A percentile compares a stretch with the other conserved stretches of the same genome.
Conservation (phyloP, 2,113 vertebrate species). For the Paratilapia polleni region DNA sequence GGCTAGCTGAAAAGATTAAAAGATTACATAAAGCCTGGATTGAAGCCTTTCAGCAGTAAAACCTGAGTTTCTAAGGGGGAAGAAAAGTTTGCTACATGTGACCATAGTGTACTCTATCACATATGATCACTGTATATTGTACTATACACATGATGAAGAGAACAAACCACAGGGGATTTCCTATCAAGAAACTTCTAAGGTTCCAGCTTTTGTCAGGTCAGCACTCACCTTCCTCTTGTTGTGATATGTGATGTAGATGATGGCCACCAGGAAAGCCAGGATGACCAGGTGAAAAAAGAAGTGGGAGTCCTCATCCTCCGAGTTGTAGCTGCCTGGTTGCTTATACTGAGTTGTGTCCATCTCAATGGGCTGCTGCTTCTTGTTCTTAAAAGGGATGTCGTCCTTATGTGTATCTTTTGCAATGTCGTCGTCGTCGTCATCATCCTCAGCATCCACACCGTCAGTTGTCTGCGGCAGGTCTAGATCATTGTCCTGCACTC, state of each 20-base stretch:
- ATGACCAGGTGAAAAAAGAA: conserved; percentile 95
- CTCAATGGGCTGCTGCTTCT: not conserved
- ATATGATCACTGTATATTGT: not conserved
- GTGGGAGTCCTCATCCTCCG: conserved; percentile 90
- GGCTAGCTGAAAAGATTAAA: conserved; percentile 5
- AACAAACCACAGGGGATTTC: too few species aligned
- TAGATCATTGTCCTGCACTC: not conserved
- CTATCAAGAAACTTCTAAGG: too few species aligned
- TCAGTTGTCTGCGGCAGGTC: not conserved
- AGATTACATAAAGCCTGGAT: not conserved
- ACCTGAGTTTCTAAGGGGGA: not conserved
- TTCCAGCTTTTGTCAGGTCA: not conserved
- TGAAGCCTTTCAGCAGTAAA: not conserved
- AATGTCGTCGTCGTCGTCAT: fast-evolving
- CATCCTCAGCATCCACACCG: not conserved
- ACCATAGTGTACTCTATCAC: too few species aligned
- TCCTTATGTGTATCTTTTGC: not conserved
- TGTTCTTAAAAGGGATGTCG: too few species aligned
- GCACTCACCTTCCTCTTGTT: conserved; percentile 94
- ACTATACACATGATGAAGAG: not conserved
- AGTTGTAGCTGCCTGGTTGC: conserved; percentile 70
- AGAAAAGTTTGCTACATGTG: not conserved
- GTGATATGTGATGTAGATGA: conserved; percentile 94
- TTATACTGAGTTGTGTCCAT: conserved; percentile 61
- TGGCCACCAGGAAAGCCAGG: conserved; percentile 90